Percentiles rank a stretch among this genome's conserved stretches.
These are phyloP conservation scores for Chromoteleia sp. DNA, from an alignment of 2,888 invertebrate genomes.

Conservation along the genomic window DNA sequence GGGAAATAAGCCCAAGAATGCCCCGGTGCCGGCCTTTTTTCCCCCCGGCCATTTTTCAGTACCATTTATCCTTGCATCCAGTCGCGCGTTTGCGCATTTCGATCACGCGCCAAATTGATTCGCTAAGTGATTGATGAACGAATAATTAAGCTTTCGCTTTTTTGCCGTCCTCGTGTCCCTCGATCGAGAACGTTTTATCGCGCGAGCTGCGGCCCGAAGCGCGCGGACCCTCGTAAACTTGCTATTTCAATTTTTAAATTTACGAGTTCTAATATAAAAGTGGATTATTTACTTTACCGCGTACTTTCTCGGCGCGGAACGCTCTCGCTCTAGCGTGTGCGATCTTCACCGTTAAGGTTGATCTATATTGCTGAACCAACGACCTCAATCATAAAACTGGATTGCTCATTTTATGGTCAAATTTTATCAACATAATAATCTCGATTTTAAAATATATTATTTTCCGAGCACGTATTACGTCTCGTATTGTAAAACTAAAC, in stretches of 20 bases:
- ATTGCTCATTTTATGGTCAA: slow-evolving; percentile 13
- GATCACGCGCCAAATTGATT: slow-evolving; percentile 55
- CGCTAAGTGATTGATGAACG: slow-evolving; percentile 51
- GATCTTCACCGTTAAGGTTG: background rate
- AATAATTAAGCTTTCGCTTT: slow-evolving; percentile 29
- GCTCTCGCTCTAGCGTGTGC: background rate
- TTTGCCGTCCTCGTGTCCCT: background rate
- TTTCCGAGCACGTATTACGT: background rate
- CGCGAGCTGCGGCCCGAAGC: slow-evolving; percentile 1
- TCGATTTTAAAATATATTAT: background rate
- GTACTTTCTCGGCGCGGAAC: background rate
- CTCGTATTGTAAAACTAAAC: background rate
- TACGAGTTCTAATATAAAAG: background rate
- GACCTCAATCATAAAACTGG: slow-evolving; percentile 1
- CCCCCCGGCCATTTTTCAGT: slow-evolving; percentile 16
- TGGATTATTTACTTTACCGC: background rate
- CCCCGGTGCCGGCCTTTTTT: background rate
- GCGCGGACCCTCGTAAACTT: background rate
- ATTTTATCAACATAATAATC: slow-evolving; percentile 11
- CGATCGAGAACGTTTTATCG: background rate
- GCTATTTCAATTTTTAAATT: slow-evolving; percentile 5
- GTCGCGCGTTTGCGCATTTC: slow-evolving; percentile 40
- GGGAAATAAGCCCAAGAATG: too few species aligned
- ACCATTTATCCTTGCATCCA: slow-evolving; percentile 23
- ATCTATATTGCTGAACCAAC: slow-evolving; percentile 14